Conservation (phyloP, 2,888 invertebrate genomes). For the Protula sp. region DNA sequence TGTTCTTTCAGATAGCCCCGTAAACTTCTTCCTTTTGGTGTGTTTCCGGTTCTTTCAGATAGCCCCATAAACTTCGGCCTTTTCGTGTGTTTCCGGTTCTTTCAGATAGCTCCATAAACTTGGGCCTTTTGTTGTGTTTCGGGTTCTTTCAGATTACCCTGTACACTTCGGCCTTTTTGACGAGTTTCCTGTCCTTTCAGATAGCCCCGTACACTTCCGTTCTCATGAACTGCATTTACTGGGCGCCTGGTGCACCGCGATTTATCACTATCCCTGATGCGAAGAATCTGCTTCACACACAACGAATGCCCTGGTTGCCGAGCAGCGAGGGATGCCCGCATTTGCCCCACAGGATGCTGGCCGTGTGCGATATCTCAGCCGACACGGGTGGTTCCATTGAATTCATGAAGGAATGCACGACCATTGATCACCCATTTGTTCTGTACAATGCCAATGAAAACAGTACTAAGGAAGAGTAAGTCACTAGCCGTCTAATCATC, state of each 20-base stretch:
- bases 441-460: constrained; percentile 98
- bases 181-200: constrained; percentile 52
- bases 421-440: constrained; percentile 98
- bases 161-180: no score
- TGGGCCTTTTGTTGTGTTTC: no score
- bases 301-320: constrained; percentile 77
- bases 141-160: no score
- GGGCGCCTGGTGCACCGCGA: constrained; percentile 95
- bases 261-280: constrained; percentile 96
- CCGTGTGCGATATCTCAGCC: constrained; percentile 96
- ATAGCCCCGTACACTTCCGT: constrained; percentile 97
- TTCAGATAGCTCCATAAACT: no score
- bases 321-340: neutral
- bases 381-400: constrained; percentile 98
- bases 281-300: constrained; percentile 79
- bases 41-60: no score
- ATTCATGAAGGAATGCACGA: constrained; percentile 99
- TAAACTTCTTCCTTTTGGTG: no score
- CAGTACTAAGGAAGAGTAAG: constrained; percentile 82
- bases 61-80: no score
- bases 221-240: constrained; percentile 96
- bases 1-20: constrained; percentile 72
- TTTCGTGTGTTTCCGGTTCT: no score
- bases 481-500: no score
- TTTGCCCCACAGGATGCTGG: constrained; percentile 64